phyloP scores from a whole-genome alignment of 2,113 vertebrate species.

The Circaetus cinerascens region DNA sequence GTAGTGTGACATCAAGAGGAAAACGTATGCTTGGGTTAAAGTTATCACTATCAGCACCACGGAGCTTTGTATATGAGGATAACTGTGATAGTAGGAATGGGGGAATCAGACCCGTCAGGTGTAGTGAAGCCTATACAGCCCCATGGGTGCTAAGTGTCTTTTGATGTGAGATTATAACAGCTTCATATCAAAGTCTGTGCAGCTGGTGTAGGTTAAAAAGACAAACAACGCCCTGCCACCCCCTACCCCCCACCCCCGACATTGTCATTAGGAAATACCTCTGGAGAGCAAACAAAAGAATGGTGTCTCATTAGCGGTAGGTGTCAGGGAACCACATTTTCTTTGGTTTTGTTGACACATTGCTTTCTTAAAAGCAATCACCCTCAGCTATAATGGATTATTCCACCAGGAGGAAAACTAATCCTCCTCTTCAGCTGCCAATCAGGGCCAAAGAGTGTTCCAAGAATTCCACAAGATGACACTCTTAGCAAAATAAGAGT shows the following conservation, averaged over 20 bases:
- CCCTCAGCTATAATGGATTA: conserved; percentile 17
- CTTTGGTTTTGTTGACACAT: background rate
- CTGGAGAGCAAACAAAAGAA: conserved; percentile 9
- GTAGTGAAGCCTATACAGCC: background rate
- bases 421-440: conserved; percentile 47
- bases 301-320: background rate
- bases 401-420: conserved; percentile 49
- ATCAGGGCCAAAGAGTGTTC: conserved; percentile 4
- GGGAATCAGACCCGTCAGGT: background rate
- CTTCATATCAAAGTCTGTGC: background rate
- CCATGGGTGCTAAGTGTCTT: background rate
- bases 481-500: conserved; percentile 55
- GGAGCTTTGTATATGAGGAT: background rate
- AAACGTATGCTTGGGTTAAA: background rate
- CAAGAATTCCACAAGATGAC: conserved; percentile 61
- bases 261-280: conserved; percentile 15
- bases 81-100: background rate
- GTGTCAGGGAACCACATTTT: conserved; percentile 1
- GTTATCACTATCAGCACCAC: background rate
- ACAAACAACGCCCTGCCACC: accelerated
- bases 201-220: background rate
- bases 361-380: conserved; percentile 33
- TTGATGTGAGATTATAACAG: background rate
- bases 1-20: background rate
- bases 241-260: no score